Evolutionary conservation across 2,113 vertebrate genomes (phyloP), one percentile per base, ranked within the genome.

Genomic region (Gopherus evgoodei): DNA sequence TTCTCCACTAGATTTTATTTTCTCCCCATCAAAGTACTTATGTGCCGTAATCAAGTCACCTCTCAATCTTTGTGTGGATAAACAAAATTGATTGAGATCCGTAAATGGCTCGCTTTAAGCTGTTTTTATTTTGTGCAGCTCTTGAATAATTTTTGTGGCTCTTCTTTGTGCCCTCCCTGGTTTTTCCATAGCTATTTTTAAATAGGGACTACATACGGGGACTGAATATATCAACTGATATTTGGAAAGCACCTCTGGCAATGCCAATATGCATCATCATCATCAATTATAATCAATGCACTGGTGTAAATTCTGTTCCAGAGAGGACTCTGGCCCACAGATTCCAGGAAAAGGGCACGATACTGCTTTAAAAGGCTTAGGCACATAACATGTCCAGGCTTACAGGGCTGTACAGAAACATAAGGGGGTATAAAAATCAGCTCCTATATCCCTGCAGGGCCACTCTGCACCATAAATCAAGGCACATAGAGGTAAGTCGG

Each of bases 141-240:
- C 14, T 86, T 35, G 54, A 22, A 69, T 78, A n/a, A 5, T 11
- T 93, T 22, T 31, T 81, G n/a, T 83, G 56, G 35, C 53, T 91
- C 2, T 84, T 83, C 29, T 90, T 53, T 87, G 53, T 12, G 62
- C 62, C 0, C 0, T 88, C 92, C 90, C 65, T 53, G 82, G 29
- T 19, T 87, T 91, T 94, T 85, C 62, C 38, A 72, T n/a, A 83
- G 4, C 22, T 88, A 83, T 29, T 93, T 93, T 88, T 91, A 56
- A n/a, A 5, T 38, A 44, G 38, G 53, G 93, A 29, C 9, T 88
- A 38, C 12, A 88, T 47, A 42, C 1, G 72, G 1, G 29, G 25
- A 6, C 1, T 88, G 38, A 47, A 14, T 44, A 78, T 78, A 7
- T 38, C n/a, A 19, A 44, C 44, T 83, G 87, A 7, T 0, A 59